Base-by-base conservation (phyloP, 2,888 invertebrate species). In the Artemia sinica region DNA sequence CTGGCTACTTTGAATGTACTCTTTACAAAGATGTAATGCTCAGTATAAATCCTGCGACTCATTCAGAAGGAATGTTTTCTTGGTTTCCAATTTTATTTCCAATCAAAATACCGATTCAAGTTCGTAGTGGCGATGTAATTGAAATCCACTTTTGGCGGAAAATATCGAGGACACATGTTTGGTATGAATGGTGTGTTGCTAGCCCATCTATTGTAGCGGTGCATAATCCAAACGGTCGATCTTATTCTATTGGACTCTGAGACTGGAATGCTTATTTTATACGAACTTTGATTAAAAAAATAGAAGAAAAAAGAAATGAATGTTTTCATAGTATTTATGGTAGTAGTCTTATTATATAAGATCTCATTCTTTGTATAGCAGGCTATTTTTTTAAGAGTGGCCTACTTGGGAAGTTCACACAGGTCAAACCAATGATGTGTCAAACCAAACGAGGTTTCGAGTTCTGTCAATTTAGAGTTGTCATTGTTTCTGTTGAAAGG, bases 71-170 rank as follows among this genome's bases (percentile, higher is more conserved):
- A 73, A 92, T 98, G 92, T 89, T 93, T 75, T 93, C 93, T 72
- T 98, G 98, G 98, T 98, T 97, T 78, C 95, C 97, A 8, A 89
- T 95, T 72, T 89, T 89, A 74, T 93, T 97, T 76, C 96, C 97
- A 10, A 83, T 93, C 66, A 82, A 83, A 79, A 67, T 12, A n/a
- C 69, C 69, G 12, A 67, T 69, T 28, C 49, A 14, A 8, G 13
- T 69, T 13, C 66, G 66, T 18, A 68, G 68, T 87, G 88, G 86
- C 1, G 85, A 88, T 70, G 80, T 79, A 66, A 83, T 96, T 50
- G 84, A 84, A 71, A 84, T 92, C 2, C 85, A 88, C 72, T 91
- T 95, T 75, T 95, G 95, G 94, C 82, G 96, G 50, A 84, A 86
- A 72, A 85, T 86, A 68, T 86, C 84, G 72, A 77, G 83, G 5